Evolutionary conservation across 2,888 invertebrate species (phyloP).

Genomic region (Drosophila testacea): DNA sequence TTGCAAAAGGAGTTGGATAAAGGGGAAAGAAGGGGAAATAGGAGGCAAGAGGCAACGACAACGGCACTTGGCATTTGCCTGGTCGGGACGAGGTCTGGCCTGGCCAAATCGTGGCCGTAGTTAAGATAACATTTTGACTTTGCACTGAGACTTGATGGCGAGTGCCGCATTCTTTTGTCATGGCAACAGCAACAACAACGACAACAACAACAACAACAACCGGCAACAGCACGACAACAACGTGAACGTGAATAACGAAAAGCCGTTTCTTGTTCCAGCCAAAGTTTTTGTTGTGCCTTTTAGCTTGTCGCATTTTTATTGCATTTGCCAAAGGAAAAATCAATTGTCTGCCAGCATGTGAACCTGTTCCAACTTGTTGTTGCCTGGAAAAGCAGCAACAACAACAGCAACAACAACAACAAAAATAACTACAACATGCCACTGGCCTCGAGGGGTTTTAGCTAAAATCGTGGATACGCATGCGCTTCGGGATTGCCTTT

Average conservation of each 20-base stretch:
- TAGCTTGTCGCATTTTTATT: constrained; percentile 44
- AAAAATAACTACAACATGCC: constrained; percentile 68
- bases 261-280: constrained; percentile 70
- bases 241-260: constrained; percentile 52
- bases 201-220: constrained; percentile 60
- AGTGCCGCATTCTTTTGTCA: constrained; percentile 82
- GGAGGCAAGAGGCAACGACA: constrained; percentile 59
- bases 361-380: constrained; percentile 56
- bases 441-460: constrained; percentile 49
- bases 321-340: constrained; percentile 69
- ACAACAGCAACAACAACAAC: constrained; percentile 22
- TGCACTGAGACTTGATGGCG: constrained; percentile 74
- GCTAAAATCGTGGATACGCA: constrained; percentile 47
- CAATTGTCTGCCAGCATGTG: constrained; percentile 69
- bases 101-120: constrained; percentile 74
- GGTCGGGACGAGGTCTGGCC: constrained; percentile 34
- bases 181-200: constrained; percentile 67
- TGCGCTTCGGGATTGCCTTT: constrained; percentile 58
- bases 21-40: background rate
- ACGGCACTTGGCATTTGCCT: constrained; percentile 74
- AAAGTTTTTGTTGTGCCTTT: constrained; percentile 60
- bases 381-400: constrained; percentile 48
- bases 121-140: constrained; percentile 80
- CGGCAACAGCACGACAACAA: constrained; percentile 44
- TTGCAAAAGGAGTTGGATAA: background rate